Percentiles rank a stretch among this genome's conserved stretches.
Evolutionary conservation across 1,140 invertebrate genomes (phyloP).

Genomic region (Protaetia brevitarsis): DNA sequence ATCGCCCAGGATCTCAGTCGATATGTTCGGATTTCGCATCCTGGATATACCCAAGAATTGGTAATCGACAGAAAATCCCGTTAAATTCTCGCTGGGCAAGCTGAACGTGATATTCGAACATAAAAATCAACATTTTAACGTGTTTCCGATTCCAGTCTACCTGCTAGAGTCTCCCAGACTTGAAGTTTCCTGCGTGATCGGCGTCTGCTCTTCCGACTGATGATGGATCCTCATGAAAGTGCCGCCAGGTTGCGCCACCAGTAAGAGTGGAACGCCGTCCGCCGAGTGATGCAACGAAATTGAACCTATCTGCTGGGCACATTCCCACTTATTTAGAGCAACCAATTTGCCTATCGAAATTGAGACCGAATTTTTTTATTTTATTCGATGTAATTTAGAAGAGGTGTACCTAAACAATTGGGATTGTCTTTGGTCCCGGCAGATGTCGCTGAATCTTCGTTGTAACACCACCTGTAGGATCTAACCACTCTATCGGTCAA

Average conservation of each 20-base stretch:
- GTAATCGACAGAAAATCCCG: conserved; percentile 58
- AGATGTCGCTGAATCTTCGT: background rate
- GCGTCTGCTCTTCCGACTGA: conserved; percentile 46
- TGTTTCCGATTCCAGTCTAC: background rate
- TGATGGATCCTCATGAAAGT: conserved; percentile 68
- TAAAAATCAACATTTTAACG: background rate
- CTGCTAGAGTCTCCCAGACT: conserved; percentile 22
- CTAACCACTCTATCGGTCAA: conserved; percentile 75
- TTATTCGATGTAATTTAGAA: no score
- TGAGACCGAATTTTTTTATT: no score
- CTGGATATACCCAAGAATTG: conserved; percentile 61
- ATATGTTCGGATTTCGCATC: conserved; percentile 69
- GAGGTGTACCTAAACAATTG: background rate
- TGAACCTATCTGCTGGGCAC: conserved; percentile 72
- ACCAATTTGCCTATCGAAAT: conserved; percentile 58
- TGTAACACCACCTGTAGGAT: conserved; percentile 66
- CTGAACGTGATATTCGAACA: conserved; percentile 21
- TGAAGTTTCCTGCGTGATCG: background rate
- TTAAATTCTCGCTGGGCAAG: conserved; percentile 44
- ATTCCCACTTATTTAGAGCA: conserved; percentile 74
- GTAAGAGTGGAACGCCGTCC: conserved; percentile 59
- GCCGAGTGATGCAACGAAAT: conserved; percentile 62
- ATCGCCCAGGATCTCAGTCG: conserved; percentile 71
- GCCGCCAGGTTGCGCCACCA: conserved; percentile 75
- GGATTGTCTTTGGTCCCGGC: background rate